These are phyloP conservation scores for Cygnus buccinator DNA, from an alignment of 2,113 vertebrate genomes.

Conservation along the genomic window DNA sequence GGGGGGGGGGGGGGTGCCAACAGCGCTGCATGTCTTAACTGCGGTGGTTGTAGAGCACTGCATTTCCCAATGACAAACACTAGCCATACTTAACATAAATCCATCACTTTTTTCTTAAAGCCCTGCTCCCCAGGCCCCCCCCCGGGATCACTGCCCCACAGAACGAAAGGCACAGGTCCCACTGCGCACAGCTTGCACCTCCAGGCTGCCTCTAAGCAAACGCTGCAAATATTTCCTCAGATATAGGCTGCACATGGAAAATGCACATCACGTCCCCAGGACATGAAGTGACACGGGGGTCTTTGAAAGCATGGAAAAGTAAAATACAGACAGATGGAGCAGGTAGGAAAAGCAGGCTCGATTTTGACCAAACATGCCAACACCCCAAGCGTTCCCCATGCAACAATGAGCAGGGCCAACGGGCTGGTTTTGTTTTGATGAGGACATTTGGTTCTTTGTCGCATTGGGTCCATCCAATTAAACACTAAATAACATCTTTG, in stretches of 20 bases:
- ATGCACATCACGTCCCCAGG: neutral
- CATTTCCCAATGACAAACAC: neutral
- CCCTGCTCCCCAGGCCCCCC: neutral
- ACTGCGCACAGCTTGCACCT: neutral
- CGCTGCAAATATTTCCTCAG: neutral
- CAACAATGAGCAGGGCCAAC: neutral
- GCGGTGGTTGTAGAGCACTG: rapidly evolving
- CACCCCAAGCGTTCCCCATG: neutral
- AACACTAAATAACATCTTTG: conserved; percentile 1
- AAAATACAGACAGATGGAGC: neutral
- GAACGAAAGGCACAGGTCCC: neutral
- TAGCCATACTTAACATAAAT: neutral
- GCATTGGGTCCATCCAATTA: neutral
- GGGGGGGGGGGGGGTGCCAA: neutral
- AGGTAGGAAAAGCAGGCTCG: rapidly evolving
- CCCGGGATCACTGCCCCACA: rapidly evolving
- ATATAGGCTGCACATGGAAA: neutral
- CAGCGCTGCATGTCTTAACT: neutral
- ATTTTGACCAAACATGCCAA: neutral
- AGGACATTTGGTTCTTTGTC: neutral
- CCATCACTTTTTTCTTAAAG: neutral
- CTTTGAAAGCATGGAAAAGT: neutral
- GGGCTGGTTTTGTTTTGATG: neutral
- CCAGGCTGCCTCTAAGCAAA: neutral
- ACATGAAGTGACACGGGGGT: rapidly evolving